Conservation (phyloP, 1,140 invertebrate species). For the Scaptomyza pallida region DNA sequence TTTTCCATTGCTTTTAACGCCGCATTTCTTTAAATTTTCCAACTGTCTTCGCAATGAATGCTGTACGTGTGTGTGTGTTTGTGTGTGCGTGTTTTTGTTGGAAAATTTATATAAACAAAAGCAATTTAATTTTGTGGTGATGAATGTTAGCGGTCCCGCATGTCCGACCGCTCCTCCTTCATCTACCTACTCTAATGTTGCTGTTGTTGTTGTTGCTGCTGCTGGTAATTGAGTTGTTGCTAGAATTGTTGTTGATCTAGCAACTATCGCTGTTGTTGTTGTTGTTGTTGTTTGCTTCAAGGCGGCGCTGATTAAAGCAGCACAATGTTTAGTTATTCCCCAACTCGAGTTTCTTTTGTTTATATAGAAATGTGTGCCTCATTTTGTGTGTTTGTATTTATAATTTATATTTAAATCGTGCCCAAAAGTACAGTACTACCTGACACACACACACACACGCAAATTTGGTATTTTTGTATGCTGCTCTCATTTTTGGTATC, state of each 20-base stretch:
- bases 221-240: constrained; percentile 74
- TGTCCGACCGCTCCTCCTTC: too few species aligned
- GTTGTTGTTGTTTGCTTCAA: constrained; percentile 38
- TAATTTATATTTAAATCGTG: constrained; percentile 47
- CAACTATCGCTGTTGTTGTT: constrained; percentile 25
- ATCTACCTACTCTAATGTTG: constrained; percentile 28
- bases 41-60: constrained; percentile 50
- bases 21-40: constrained; percentile 73
- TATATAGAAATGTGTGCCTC: constrained; percentile 37
- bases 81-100: constrained; percentile 22
- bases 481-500: constrained; percentile 6
- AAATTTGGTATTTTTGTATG: not conserved
- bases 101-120: constrained; percentile 75
- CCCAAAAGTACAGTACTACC: constrained; percentile 8
- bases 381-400: constrained; percentile 50
- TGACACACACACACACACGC: not conserved
- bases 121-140: constrained; percentile 79
- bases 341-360: constrained; percentile 41
- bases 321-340: constrained; percentile 67
- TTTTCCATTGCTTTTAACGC: constrained; percentile 70
- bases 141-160: constrained; percentile 70
- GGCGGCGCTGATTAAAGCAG: constrained; percentile 76
- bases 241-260: constrained; percentile 56
- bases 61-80: not conserved
- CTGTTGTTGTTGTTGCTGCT: constrained; percentile 37